Evolutionary conservation across 1,140 invertebrate genomes (phyloP), one percentile per base, ranked within the genome.

Genomic region (Sesamia nonagrioides): DNA sequence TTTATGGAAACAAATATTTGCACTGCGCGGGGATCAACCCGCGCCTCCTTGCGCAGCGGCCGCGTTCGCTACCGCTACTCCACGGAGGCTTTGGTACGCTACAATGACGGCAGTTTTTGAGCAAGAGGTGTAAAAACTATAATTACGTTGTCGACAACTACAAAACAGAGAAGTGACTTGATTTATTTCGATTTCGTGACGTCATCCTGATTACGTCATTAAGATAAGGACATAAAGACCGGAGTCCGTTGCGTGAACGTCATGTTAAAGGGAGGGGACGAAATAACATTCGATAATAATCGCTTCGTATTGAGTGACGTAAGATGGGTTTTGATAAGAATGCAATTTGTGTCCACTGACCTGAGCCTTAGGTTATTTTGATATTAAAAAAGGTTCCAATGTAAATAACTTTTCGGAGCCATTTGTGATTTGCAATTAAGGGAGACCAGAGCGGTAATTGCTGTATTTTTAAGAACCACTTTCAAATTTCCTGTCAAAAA

Each of bases 131-230:
- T 5, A 37, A 3, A 37, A 37, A 37, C 3, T 5, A 37, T 5
- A 37, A 37, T 5, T 37, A 37, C 37, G n/a, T n/a, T n/a, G n/a
- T n/a, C n/a, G n/a, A 66, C 61, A 37, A 42, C 37, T 13, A 18
- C 35, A 66, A 8, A 7, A 13, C 60, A 60, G 60, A 37, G 11
- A 35, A 17, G 35, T 66, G 61, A 21, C 61, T 17, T 66, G 61
- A 66, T 66, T 66, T 66, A 66, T 66, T 42, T 42, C 37, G 17
- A 42, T 17, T 8, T 11, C 37, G 35, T 66, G 61, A 66, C 61
- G 61, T 66, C 61, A 42, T 17, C 0, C 37, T 66, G 61, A 66
- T 66, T 66, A 66, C 61, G 61, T 66, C 61, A 66, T 66, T 66
- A 66, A 66, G 61, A 66, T 66, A 66, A 40, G 37, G 42, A 17